Evolutionary conservation across 1,140 invertebrate genomes (phyloP).

Genomic region (Pentalonia nigronervosa): DNA sequence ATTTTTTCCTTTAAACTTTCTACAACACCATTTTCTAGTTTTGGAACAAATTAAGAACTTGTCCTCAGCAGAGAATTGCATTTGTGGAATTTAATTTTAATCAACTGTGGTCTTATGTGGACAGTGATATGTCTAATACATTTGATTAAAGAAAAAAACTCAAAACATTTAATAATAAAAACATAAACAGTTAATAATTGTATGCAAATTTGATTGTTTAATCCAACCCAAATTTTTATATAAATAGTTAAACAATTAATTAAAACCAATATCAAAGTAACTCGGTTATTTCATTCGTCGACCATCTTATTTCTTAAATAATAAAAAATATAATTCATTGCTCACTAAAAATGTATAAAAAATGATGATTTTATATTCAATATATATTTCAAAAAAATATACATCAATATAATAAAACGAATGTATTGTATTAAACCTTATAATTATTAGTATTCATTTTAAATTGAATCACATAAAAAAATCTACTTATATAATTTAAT

Average conservation of each 20-base stretch:
- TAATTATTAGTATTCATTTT: background rate
- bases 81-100: conserved; percentile 15
- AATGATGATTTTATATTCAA: background rate
- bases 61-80: background rate
- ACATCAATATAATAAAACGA: background rate
- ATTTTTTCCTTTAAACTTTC: conserved; percentile 36
- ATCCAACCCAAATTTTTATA: background rate
- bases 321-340: background rate
- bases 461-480: background rate
- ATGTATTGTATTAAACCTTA: background rate
- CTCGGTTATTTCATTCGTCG: background rate
- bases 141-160: background rate
- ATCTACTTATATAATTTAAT: background rate
- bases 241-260: background rate
- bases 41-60: conserved; percentile 45
- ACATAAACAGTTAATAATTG: background rate
- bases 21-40: background rate
- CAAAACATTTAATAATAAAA: background rate
- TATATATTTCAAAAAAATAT: background rate
- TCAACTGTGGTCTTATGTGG: background rate
- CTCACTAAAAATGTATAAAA: background rate
- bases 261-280: background rate
- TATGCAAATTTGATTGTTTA: background rate
- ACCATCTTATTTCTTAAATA: background rate
- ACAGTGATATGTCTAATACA: background rate